Percentiles rank a stretch among this genome's conserved stretches.
These are phyloP conservation scores for Ondatra zibethicus DNA, from an alignment of 2,113 vertebrate species.

Conservation along the genomic window DNA sequence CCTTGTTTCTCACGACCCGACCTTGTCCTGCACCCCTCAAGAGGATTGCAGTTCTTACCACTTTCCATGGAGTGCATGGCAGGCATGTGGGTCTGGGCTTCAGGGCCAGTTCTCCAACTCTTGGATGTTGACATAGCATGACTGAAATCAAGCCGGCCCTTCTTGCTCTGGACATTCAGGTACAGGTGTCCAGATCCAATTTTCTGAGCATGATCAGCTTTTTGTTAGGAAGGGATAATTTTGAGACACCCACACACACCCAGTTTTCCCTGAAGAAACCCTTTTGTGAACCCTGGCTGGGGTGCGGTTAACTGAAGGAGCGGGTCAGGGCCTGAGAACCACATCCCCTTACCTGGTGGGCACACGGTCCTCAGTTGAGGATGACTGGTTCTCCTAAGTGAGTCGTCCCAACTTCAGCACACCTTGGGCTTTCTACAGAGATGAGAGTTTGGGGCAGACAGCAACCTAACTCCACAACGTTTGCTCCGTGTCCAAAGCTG, in stretches of 20 bases:
- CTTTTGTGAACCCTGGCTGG: constrained; percentile 47
- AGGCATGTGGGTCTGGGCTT: rapidly evolving
- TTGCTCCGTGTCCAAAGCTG: background rate
- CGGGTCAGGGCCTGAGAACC: constrained; percentile 53
- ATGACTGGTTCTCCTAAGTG: background rate
- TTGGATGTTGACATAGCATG: background rate
- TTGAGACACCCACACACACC: background rate
- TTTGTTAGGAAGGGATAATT: background rate
- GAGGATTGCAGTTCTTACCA: background rate
- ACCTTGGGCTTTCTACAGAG: rapidly evolving
- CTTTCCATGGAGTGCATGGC: background rate
- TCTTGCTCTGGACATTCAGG: background rate
- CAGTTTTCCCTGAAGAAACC: constrained; percentile 42
- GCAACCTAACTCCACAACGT: rapidly evolving
- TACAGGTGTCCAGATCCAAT: background rate
- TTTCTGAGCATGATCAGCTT: background rate
- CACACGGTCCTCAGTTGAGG: background rate
- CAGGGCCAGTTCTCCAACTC: background rate
- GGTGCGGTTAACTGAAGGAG: constrained; percentile 58
- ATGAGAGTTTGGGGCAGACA: background rate
- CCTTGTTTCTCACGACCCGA: no score
- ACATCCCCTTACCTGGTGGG: constrained; percentile 26
- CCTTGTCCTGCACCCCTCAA: background rate
- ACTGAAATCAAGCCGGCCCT: background rate
- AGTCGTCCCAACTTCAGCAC: rapidly evolving